A percentile compares a stretch with the other conserved stretches of the same genome.
These are phyloP conservation scores for Sciurus vulgaris DNA, from an alignment of 2,797 vertebrate species.

Conservation along the genomic window DNA sequence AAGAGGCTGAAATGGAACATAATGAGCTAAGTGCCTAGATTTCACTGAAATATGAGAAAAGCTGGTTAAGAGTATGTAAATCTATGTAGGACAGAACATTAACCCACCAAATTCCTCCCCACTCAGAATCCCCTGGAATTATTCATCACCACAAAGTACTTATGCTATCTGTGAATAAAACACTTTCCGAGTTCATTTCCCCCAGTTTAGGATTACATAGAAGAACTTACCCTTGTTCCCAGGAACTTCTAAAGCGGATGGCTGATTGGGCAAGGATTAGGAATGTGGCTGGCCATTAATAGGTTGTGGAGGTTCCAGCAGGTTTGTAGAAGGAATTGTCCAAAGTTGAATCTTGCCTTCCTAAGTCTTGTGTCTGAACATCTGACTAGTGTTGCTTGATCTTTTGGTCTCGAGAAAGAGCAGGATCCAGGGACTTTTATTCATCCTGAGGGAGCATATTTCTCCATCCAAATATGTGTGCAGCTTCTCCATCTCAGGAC, in stretches of 20 bases:
- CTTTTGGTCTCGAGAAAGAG: constrained; percentile 22
- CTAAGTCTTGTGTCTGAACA: neutral
- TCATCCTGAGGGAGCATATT: neutral
- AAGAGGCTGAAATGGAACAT: constrained; percentile 37
- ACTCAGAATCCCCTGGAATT: neutral
- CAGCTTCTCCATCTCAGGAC: neutral
- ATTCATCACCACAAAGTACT: constrained; percentile 46
- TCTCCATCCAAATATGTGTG: constrained; percentile 7
- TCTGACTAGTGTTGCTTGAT: neutral
- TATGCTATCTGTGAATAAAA: constrained; percentile 39
- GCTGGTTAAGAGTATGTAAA: constrained; percentile 5
- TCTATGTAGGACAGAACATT: neutral
- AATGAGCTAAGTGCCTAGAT: constrained; percentile 34
- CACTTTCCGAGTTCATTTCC: neutral
- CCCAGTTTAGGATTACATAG: neutral
- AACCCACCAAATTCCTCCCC: neutral
- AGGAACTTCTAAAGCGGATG: constrained; percentile 17
- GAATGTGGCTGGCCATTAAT: neutral
- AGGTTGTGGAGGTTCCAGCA: neutral
- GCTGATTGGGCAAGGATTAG: neutral
- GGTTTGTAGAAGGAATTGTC: neutral
- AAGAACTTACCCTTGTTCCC: neutral
- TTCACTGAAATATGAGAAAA: constrained; percentile 52
- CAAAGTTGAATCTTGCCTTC: constrained; percentile 2
- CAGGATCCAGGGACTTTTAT: constrained; percentile 15